phyloP scores from a whole-genome alignment of 1,140 invertebrate genomes.

The Lethrus apterus region DNA sequence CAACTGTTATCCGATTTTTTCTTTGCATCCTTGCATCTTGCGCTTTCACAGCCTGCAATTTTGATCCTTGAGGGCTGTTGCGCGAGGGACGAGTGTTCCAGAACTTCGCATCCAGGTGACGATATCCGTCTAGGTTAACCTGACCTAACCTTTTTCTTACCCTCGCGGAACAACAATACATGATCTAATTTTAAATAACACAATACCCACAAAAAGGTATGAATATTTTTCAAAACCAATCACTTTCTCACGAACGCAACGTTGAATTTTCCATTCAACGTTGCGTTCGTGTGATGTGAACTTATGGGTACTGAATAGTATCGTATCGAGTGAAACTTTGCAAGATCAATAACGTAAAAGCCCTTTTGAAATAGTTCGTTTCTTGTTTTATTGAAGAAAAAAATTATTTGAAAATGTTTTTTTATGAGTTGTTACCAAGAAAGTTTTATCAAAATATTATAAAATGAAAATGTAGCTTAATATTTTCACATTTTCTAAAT shows the following conservation, averaged over 20 bases:
- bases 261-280: too few relatives aligned
- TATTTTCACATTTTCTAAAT: too few relatives aligned
- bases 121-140: constrained; percentile 21
- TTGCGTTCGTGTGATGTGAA: too few relatives aligned
- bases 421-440: too few relatives aligned
- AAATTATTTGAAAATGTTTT: too few relatives aligned
- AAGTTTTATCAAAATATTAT: too few relatives aligned
- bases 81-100: constrained; percentile 11
- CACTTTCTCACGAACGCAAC: constrained; percentile 22
- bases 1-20: constrained; percentile 19
- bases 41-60: constrained; percentile 10
- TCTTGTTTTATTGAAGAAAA: too few relatives aligned
- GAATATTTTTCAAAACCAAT: constrained; percentile 22
- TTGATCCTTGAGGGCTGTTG: constrained; percentile 14
- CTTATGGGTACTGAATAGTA: too few relatives aligned
- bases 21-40: constrained; percentile 8
- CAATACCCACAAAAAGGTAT: constrained; percentile 27
- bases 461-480: too few relatives aligned
- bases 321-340: too few relatives aligned
- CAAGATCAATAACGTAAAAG: too few relatives aligned
- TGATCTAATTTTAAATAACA: constrained; percentile 36
- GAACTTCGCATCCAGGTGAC: constrained; percentile 15
- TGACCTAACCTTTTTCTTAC: constrained; percentile 25
- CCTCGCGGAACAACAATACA: constrained; percentile 26
- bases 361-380: too few relatives aligned